Evolutionary conservation across 2,113 vertebrate genomes (phyloP), one percentile per base, ranked within the genome.

Genomic region (Catharus minimus): DNA sequence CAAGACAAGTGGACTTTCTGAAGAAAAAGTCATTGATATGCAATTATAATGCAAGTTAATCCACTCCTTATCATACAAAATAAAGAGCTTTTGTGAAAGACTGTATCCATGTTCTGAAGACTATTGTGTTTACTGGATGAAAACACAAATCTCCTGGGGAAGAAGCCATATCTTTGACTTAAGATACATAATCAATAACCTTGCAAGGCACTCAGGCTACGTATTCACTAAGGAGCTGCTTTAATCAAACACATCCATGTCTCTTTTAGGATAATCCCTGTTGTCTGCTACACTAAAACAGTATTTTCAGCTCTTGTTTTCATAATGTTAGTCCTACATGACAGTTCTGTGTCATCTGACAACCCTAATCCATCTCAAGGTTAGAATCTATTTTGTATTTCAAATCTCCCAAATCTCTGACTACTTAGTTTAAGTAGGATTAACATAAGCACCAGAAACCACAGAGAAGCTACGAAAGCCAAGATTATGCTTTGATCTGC

Each of bases 401-500:
- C 88, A 88, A 68, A 97, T 95, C 78, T 81, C 92, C 95, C 88
- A 93, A 93, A 93, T 96, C 87, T 94, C 96, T 95, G 78, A 94
- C 92, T 89, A 95, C 58, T 96, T 88, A 93, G 78, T 94, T 79
- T 86, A 95, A 95, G 86, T 60, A 95, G 91, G 71, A 96, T 93
- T 95, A 95, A 74, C 90, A 89, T 93, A 96, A 95, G 79, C 89
- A 89, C 83, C 86, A 91, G 61, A 95, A 97, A 93, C 81, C 80
- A 95, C 50, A 95, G 69, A 90, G 80, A 92, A 91, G 88, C 85
- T 93, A 88, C 38, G 44, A 88, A 97, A 97, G 92, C 89, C 88
- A 96, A 93, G 88, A 96, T 89, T 95, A 95, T 3, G 20, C 95
- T 97, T 95, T 97, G 92, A 97, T 97, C 91, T 96, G 56, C 84